Evolutionary conservation across 2,888 invertebrate species (phyloP), one percentile per base, ranked within the genome.

Genomic region (Ophion slaviceki): DNA sequence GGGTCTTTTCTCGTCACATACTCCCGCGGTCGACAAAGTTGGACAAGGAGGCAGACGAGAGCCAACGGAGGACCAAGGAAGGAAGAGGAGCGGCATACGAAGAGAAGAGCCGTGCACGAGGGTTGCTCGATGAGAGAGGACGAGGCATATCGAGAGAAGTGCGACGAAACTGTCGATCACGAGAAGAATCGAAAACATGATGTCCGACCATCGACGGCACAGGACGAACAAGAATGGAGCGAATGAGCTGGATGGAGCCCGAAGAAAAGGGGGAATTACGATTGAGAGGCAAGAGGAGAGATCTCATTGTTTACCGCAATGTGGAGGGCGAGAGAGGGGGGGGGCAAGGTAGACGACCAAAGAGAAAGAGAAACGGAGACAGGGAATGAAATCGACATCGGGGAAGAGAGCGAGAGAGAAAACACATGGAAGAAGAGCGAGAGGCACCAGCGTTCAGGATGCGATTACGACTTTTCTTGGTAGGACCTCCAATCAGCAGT

Each of bases 401-500:
- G 83, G 78, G 81, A 87, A 86, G 87, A 80, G 40, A 57, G 20
- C 70, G 72, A 75, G 67, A 76, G 64, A 68, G 66, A 57, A 2
- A 40, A 5, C 40, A 8, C 40, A 70, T 78, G 67, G 82, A 72
- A 86, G 84, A 86, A 84, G 85, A 87, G 88, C 88, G 87, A 71
- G 85, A 66, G 72, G 72, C 20, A 84, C 68, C 81, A 86, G 89
- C 90, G 91, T 92, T 92, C 92, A 92, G 92, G 92, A 92, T 92
- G 93, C 92, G 93, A 93, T 94, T 93, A 94, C 91, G 93, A 94
- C 93, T 94, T 94, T 94, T 94, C 94, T 93, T 90, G 93, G 93
- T 93, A 94, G 92, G 91, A 92, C 92, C 93, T 93, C 92, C 93
- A 93, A 93, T 93, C 94, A 92, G 93, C 92, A 93, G 93, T 93